phyloP scores from a whole-genome alignment of 2,888 invertebrate genomes.

The Leuctra nigra region DNA sequence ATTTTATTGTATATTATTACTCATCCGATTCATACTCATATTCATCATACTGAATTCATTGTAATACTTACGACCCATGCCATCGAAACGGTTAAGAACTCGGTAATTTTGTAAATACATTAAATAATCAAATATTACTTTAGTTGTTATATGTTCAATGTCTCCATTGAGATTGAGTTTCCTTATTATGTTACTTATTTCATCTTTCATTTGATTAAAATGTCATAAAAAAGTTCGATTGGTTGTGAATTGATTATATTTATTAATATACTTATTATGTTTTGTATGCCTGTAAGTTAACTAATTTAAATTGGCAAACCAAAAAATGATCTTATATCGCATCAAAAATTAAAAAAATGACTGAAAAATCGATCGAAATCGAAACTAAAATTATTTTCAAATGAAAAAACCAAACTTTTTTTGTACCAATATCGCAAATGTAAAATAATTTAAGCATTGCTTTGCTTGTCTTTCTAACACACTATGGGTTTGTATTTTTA shows the following conservation, averaged over 20 bases:
- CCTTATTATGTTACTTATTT: too few species aligned
- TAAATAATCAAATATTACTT: too few species aligned
- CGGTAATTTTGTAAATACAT: too few species aligned
- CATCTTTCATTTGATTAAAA: too few species aligned
- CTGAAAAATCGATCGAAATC: constrained; percentile 2
- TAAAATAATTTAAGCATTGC: constrained; percentile 3
- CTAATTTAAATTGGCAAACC: not conserved
- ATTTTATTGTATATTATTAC: too few species aligned
- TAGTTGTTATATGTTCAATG: too few species aligned
- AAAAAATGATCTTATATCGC: not conserved
- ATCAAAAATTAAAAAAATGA: not conserved
- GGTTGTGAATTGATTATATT: constrained; percentile 13
- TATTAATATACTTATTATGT: constrained; percentile 6
- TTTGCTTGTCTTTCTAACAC: constrained; percentile 9
- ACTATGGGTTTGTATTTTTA: not conserved
- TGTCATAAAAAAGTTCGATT: not conserved
- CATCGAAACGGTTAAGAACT: too few species aligned
- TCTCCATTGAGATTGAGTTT: too few species aligned
- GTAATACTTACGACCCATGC: too few species aligned
- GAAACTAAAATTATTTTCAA: constrained; percentile 3
- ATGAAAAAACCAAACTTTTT: constrained; percentile 3
- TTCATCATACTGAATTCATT: too few species aligned
- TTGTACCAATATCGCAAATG: not conserved
- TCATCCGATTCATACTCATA: too few species aligned
- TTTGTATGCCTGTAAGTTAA: not conserved